A percentile compares a stretch with the other conserved stretches of the same genome.
phyloP scores from a whole-genome alignment of 2,888 invertebrate genomes.

The Platypus cylindrus region DNA sequence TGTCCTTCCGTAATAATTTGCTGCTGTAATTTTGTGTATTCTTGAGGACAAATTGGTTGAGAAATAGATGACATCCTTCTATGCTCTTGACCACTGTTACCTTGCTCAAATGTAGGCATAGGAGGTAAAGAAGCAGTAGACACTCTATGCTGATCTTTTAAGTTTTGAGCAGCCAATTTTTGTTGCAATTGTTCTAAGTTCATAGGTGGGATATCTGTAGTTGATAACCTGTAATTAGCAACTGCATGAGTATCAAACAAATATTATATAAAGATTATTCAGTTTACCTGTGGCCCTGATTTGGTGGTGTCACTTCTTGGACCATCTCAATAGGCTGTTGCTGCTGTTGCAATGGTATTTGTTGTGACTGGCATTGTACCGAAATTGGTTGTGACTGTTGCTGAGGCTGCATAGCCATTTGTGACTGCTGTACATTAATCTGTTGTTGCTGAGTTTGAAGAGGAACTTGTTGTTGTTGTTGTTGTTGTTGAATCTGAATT shows the following conservation, averaged over 20 bases:
- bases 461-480: slow-evolving; percentile 21
- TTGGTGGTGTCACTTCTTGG: too few species aligned
- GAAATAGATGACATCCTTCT: slow-evolving; percentile 29
- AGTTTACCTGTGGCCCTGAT: too few species aligned
- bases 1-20: slow-evolving; percentile 20
- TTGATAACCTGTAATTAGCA: slow-evolving; percentile 20
- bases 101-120: slow-evolving; percentile 25
- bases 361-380: neutral
- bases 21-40: slow-evolving; percentile 22
- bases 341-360: slow-evolving; percentile 9
- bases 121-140: slow-evolving; percentile 30
- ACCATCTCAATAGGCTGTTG: slow-evolving; percentile 5
- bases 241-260: neutral
- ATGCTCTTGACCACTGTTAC: slow-evolving; percentile 21
- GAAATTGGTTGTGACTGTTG: slow-evolving; percentile 4
- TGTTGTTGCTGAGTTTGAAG: slow-evolving; percentile 19
- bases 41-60: slow-evolving; percentile 26
- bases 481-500: slow-evolving; percentile 20
- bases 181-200: slow-evolving; percentile 31
- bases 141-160: slow-evolving; percentile 18
- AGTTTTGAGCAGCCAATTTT: slow-evolving; percentile 29
- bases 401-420: slow-evolving; percentile 7
- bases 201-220: slow-evolving; percentile 25
- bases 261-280: neutral
- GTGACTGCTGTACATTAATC: slow-evolving; percentile 10